Conservation (phyloP, 2,113 vertebrate species). For the Colossoma macropomum region DNA sequence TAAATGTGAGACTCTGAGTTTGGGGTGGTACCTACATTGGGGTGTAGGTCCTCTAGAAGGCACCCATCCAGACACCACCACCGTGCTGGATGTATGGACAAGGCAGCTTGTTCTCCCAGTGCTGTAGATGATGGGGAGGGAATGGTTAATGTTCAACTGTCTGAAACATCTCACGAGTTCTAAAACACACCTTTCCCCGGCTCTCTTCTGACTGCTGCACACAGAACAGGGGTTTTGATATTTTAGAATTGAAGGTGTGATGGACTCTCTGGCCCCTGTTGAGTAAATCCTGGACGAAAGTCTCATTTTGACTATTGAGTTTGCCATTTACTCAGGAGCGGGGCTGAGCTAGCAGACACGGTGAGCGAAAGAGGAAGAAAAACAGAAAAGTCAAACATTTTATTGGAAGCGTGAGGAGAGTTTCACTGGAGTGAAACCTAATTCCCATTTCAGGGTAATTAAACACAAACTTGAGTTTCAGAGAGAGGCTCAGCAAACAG, state of each 20-base stretch:
- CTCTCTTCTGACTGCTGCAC: too few species aligned
- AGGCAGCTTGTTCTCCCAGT: too few species aligned
- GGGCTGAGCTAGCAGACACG: slow-evolving; percentile 19
- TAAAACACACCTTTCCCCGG: neutral
- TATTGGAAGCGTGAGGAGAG: slow-evolving; percentile 13
- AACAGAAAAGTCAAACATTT: slow-evolving; percentile 31
- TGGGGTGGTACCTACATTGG: too few species aligned
- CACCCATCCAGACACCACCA: too few species aligned
- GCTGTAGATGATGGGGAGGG: neutral
- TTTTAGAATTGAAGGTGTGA: neutral
- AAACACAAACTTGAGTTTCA: slow-evolving; percentile 26
- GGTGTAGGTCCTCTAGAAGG: too few species aligned
- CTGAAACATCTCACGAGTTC: neutral
- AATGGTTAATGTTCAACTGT: neutral
- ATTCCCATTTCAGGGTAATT: slow-evolving; percentile 34
- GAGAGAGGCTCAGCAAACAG: neutral
- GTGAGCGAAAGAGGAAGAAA: slow-evolving; percentile 15
- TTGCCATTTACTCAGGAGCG: slow-evolving; percentile 4
- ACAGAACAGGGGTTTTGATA: too few species aligned
- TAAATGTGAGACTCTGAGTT: too few species aligned
- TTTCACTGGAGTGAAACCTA: slow-evolving; percentile 16
- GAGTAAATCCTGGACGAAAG: neutral
- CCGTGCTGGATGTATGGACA: too few species aligned
- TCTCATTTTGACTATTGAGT: neutral
- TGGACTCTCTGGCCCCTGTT: slow-evolving; percentile 1